These are phyloP conservation scores for Albula glossodonta DNA, from an alignment of 2,113 vertebrate genomes.

Conservation along the genomic window DNA sequence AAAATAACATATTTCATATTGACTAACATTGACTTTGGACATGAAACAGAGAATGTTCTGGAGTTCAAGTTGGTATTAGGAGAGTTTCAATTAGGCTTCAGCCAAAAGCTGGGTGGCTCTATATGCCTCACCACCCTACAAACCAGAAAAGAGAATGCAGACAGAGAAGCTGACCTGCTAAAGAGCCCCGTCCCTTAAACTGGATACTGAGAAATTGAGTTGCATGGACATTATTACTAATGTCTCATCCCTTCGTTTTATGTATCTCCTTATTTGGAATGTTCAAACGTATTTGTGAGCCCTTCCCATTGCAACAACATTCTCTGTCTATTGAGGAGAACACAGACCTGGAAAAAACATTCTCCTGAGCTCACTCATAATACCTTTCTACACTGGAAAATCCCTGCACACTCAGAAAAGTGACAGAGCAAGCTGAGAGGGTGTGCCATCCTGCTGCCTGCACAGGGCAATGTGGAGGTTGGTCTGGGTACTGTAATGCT, in stretches of 20 bases:
- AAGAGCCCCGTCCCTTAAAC: background rate
- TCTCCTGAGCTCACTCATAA: no score
- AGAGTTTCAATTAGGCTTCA: constrained; percentile 40
- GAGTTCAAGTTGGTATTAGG: constrained; percentile 49
- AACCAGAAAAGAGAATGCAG: constrained; percentile 10
- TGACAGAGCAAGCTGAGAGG: background rate
- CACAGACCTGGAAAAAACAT: no score
- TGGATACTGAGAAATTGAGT: background rate
- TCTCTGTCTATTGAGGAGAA: background rate
- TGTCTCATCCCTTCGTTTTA: background rate
- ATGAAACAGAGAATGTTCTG: constrained; percentile 51
- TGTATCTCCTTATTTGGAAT: no score
- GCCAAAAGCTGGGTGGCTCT: constrained; percentile 38
- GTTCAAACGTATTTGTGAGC: background rate
- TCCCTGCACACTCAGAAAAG: background rate
- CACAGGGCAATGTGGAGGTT: background rate
- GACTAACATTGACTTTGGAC: constrained; percentile 65
- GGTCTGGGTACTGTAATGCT: background rate
- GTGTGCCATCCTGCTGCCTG: background rate
- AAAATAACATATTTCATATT: constrained; percentile 72
- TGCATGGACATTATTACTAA: background rate
- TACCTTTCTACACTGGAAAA: background rate
- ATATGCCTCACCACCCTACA: constrained; percentile 16
- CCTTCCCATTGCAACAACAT: background rate
- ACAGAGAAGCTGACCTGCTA: background rate